A percentile compares a stretch with the other conserved stretches of the same genome.
Conservation (phyloP, 2,888 invertebrate species). For the Sicus ferrugineus region DNA sequence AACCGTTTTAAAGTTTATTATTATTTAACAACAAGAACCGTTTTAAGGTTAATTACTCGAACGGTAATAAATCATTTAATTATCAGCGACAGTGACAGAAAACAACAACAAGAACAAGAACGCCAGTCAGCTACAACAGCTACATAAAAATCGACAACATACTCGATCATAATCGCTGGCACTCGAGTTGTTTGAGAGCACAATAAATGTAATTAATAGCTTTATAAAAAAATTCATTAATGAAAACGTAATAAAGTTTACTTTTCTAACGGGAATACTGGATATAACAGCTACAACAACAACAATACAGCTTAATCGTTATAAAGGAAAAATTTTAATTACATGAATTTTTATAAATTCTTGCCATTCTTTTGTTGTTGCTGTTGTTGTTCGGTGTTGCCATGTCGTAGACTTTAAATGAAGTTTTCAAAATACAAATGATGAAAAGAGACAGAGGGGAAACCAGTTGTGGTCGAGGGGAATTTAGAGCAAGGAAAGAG, state of each 20-base stretch:
- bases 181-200: constrained; percentile 3
- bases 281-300: neutral
- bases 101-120: neutral
- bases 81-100: constrained; percentile 17
- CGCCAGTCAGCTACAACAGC: neutral
- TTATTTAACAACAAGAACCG: too few relatives aligned
- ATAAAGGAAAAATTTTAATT: neutral
- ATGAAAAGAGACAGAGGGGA: too few relatives aligned
- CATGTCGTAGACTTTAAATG: too few relatives aligned
- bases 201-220: constrained; percentile 1
- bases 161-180: constrained; percentile 1
- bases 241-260: neutral
- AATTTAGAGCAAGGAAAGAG: too few relatives aligned
- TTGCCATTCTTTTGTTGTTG: too few relatives aligned
- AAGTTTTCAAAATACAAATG: too few relatives aligned
- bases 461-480: too few relatives aligned
- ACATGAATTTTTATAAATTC: too few relatives aligned
- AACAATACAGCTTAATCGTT: neutral
- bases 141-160: neutral
- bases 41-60: neutral
- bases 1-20: too few relatives aligned
- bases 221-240: neutral
- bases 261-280: neutral
- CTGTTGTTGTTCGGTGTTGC: too few relatives aligned
- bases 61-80: constrained; percentile 24